Evolutionary conservation across 2,797 vertebrate species (phyloP).

Genomic region (Caiman crocodilus): DNA sequence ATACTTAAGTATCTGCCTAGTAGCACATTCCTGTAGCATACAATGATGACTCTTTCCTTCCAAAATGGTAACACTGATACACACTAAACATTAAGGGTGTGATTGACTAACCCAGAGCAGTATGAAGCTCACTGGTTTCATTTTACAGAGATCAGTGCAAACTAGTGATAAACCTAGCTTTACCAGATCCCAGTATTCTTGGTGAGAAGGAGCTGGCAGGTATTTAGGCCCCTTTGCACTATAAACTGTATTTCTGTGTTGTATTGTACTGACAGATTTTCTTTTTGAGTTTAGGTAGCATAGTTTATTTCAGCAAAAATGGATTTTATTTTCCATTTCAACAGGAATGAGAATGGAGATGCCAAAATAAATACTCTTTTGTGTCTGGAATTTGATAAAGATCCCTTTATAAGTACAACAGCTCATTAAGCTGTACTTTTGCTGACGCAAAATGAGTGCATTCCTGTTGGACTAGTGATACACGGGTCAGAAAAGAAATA

Average conservation of each 20-base stretch:
- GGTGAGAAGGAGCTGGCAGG: not conserved
- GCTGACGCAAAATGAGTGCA: not conserved
- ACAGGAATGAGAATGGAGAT: not conserved
- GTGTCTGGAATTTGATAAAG: not conserved
- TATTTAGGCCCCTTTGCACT: not conserved
- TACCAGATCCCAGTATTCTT: not conserved
- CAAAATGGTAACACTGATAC: not conserved
- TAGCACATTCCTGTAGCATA: not conserved
- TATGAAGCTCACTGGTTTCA: not conserved
- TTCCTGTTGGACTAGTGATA: not conserved
- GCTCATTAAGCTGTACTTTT: not conserved
- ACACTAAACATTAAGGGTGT: not conserved
- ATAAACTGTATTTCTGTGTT: not conserved
- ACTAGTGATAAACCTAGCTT: not conserved
- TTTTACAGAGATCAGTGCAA: not conserved
- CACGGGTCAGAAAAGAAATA: not conserved
- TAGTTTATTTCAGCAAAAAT: not conserved
- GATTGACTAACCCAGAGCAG: not conserved
- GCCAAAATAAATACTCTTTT: not conserved
- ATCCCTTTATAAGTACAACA: not conserved
- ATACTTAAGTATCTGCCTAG: not conserved
- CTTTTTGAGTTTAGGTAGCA: not conserved
- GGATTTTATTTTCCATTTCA: not conserved
- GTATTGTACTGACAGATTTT: not conserved
- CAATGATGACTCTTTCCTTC: not conserved